A percentile compares a stretch with the other conserved stretches of the same genome.
phyloP scores from a whole-genome alignment of 35 echinoderm and acorn worm species.

The Apostichopus parvimensis region DNA sequence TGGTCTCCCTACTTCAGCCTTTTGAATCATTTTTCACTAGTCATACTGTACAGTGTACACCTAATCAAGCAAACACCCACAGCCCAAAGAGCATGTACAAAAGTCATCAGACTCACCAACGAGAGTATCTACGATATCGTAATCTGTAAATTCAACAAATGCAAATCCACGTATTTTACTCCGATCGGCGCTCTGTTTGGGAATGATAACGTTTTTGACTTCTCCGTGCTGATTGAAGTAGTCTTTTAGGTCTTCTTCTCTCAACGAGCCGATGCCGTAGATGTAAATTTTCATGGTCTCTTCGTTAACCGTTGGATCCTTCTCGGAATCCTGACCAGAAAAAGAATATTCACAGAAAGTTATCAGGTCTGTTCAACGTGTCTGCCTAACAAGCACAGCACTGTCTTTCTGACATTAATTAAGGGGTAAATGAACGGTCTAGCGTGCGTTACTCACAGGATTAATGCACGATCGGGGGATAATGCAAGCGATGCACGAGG shows the following conservation, averaged over 20 bases:
- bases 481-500: no score
- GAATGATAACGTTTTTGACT: slow-evolving; percentile 24
- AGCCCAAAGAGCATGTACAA: no score
- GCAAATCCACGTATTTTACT: slow-evolving; percentile 26
- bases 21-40: no score
- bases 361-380: not conserved
- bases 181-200: slow-evolving; percentile 12
- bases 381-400: not conserved
- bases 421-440: no score
- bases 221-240: slow-evolving; percentile 12
- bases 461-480: no score
- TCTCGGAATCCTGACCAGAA: not conserved
- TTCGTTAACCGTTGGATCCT: slow-evolving; percentile 12
- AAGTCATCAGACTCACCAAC: slow-evolving; percentile 13
- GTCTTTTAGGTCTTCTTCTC: not conserved
- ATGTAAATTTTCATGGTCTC: slow-evolving; percentile 38
- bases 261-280: not conserved
- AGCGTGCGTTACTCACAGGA: no score
- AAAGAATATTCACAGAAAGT: not conserved
- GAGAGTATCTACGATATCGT: slow-evolving; percentile 18
- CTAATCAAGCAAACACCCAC: no score
- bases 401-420: no score
- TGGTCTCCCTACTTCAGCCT: no score
- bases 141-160: slow-evolving; percentile 18
- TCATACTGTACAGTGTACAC: no score